These are phyloP conservation scores for Antechinus stuartii DNA, from an alignment of 2,113 vertebrate species.

Conservation along the genomic window DNA sequence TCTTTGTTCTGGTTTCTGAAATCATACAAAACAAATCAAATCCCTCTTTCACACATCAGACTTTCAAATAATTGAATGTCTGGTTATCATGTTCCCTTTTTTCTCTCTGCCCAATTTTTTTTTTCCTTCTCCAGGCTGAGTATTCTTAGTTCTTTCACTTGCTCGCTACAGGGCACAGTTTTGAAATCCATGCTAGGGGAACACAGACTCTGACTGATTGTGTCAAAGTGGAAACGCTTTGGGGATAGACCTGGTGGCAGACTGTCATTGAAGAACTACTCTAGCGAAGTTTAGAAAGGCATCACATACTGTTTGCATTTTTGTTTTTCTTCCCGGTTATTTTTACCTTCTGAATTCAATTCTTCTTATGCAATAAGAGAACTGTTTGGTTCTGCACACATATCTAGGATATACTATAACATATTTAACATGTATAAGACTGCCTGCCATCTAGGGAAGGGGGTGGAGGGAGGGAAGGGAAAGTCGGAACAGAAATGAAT, in stretches of 20 bases:
- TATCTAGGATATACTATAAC: no score
- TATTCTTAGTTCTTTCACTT: neutral
- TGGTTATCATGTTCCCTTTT: neutral
- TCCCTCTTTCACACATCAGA: neutral
- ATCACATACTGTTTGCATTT: neutral
- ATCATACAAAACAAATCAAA: neutral
- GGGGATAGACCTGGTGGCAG: neutral
- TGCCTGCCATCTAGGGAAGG: no score
- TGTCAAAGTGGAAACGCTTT: neutral
- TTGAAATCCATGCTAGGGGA: neutral
- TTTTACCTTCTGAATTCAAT: no score
- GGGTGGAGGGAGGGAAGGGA: no score
- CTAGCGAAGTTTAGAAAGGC: neutral
- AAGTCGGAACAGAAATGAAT: no score
- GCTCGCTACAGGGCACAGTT: neutral
- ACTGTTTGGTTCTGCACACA: no score
- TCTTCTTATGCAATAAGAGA: no score
- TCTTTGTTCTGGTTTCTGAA: neutral
- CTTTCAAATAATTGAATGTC: neutral
- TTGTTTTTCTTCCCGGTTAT: no score
- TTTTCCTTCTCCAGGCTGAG: neutral
- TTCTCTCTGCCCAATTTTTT: neutral
- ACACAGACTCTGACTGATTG: neutral
- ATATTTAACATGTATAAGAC: no score
- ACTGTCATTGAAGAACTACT: neutral